phyloP scores from a whole-genome alignment of 2,888 invertebrate species.

The Cephalotes varians region DNA sequence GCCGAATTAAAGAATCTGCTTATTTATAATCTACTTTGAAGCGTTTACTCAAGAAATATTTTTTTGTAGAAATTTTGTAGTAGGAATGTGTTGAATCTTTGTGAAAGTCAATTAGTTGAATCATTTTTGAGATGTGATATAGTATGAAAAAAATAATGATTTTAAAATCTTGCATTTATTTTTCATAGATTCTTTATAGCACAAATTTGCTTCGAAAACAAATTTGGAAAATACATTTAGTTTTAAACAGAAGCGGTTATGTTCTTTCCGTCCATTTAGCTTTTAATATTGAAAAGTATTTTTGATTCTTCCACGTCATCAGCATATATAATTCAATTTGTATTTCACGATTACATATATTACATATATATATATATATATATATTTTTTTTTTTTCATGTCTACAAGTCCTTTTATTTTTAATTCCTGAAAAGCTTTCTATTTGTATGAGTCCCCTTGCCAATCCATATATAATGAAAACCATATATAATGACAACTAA shows the following conservation, averaged over 20 bases:
- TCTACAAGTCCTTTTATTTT: slow-evolving; percentile 5
- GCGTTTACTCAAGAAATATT: too few species aligned
- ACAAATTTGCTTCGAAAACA: background rate
- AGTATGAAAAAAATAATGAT: too few species aligned
- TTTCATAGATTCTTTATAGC: background rate
- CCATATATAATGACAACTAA: background rate
- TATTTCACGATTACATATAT: background rate
- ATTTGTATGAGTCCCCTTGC: background rate
- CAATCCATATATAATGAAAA: too few species aligned
- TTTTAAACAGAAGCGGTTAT: background rate
- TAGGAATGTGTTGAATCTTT: too few species aligned
- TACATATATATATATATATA: background rate
- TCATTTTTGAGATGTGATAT: too few species aligned
- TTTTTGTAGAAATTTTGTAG: too few species aligned
- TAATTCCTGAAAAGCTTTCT: background rate
- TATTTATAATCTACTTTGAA: too few species aligned
- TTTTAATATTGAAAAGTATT: background rate
- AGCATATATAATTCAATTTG: background rate
- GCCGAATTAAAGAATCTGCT: too few species aligned
- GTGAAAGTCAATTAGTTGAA: too few species aligned
- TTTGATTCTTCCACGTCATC: background rate
- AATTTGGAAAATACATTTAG: background rate
- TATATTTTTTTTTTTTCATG: background rate
- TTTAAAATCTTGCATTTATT: too few species aligned
- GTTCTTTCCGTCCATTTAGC: background rate